Percentiles rank a stretch among this genome's conserved stretches.
phyloP scores from a whole-genome alignment of 2,888 invertebrate species.

The Lasius fuliginosus region DNA sequence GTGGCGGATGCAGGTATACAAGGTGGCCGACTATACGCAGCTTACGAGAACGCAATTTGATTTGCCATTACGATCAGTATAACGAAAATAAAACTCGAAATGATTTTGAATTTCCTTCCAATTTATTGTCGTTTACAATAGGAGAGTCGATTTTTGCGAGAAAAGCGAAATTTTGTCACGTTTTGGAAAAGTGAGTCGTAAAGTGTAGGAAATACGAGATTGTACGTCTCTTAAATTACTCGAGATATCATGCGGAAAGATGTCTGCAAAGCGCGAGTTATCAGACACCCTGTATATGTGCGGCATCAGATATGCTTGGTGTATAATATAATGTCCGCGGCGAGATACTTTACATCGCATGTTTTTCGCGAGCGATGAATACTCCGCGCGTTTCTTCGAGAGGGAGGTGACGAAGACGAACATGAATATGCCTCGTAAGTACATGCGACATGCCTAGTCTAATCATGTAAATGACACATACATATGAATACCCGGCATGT shows the following conservation, averaged over 20 bases:
- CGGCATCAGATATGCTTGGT: constrained; percentile 71
- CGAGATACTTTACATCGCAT: constrained; percentile 70
- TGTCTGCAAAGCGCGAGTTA: neutral
- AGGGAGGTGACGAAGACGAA: constrained; percentile 10
- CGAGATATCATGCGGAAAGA: neutral
- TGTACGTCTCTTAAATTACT: constrained; percentile 35
- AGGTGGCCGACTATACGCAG: constrained; percentile 65
- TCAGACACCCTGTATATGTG: constrained; percentile 39
- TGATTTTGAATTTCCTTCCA: neutral
- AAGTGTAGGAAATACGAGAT: neutral
- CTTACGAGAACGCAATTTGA: neutral
- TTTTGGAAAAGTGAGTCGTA: constrained; percentile 17
- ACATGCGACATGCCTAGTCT: constrained; percentile 24
- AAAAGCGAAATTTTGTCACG: constrained; percentile 26
- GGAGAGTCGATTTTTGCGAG: neutral
- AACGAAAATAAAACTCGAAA: constrained; percentile 12
- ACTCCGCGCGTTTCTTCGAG: constrained; percentile 58
- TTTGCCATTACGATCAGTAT: constrained; percentile 9
- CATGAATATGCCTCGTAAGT: constrained; percentile 18
- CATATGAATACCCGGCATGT: neutral
- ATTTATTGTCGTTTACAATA: neutral
- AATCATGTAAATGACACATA: constrained; percentile 23
- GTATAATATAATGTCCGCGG: constrained; percentile 71
- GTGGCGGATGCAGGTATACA: constrained; percentile 67
- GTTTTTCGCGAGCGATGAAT: constrained; percentile 69